Percentiles rank a stretch among this genome's conserved stretches.
Conservation (phyloP, 35 echinoderm and acorn worm genomes). For the Ptychodera flava region DNA sequence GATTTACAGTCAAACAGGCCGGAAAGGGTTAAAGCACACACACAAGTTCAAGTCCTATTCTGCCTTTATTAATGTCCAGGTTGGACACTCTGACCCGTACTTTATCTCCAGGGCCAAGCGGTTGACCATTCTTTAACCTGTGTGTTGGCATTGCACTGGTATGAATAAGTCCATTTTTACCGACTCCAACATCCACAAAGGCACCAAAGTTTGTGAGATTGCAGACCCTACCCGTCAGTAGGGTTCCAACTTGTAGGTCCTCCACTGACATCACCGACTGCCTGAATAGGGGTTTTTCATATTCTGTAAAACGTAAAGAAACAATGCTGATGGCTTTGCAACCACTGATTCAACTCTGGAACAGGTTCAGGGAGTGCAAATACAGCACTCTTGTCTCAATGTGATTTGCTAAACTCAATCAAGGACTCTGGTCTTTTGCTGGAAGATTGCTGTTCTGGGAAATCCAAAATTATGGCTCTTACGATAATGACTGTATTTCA, state of each 20-base stretch:
- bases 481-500: too few relatives aligned
- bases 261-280: conserved; percentile 46
- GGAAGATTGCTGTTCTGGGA: too few relatives aligned
- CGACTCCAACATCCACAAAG: conserved; percentile 88
- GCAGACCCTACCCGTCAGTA: conserved; percentile 56
- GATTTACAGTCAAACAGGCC: too few relatives aligned
- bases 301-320: conserved; percentile 41
- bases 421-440: too few relatives aligned
- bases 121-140: conserved; percentile 17
- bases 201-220: conserved; percentile 82
- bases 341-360: too few relatives aligned
- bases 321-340: too few relatives aligned
- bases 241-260: conserved; percentile 41
- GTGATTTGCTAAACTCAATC: too few relatives aligned
- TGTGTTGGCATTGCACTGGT: conserved; percentile 45
- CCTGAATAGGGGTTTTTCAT: conserved; percentile 87
- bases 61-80: background rate
- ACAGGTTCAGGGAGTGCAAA: too few relatives aligned
- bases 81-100: conserved; percentile 41
- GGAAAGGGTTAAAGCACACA: background rate
- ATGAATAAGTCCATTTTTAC: conserved; percentile 54
- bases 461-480: too few relatives aligned
- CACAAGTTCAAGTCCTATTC: background rate
- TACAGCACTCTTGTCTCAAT: too few relatives aligned
- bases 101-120: conserved; percentile 59